phyloP scores from a whole-genome alignment of 2,888 invertebrate species.

The Cosmia trapezina region DNA sequence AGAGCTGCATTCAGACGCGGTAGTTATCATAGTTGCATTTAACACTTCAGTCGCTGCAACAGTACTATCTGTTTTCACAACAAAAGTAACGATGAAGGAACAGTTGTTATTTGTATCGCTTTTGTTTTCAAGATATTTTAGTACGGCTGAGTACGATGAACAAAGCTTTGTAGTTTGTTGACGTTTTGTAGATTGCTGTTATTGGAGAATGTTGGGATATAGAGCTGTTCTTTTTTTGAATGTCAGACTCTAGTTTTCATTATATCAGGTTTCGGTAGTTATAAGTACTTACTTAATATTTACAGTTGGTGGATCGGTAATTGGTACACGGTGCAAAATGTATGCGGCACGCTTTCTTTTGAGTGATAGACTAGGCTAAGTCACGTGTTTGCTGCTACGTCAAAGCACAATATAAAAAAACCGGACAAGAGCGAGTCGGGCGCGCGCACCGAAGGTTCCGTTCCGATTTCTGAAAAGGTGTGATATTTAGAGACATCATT shows the following conservation, averaged over 20 bases:
- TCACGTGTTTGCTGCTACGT: background rate
- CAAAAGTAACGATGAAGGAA: slow-evolving; percentile 25
- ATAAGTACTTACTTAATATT: background rate
- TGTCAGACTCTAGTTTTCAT: background rate
- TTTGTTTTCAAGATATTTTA: slow-evolving; percentile 44
- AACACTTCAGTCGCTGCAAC: slow-evolving; percentile 37
- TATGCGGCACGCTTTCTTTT: background rate
- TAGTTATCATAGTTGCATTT: slow-evolving; percentile 30
- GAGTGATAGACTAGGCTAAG: background rate
- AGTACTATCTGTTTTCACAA: slow-evolving; percentile 35
- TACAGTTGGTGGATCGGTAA: background rate
- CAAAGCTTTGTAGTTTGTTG: slow-evolving; percentile 19
- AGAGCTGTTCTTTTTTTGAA: slow-evolving; percentile 12
- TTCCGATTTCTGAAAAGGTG: too few relatives aligned
- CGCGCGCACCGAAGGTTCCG: too few relatives aligned
- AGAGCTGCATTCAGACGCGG: slow-evolving; percentile 1
- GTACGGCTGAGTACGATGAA: slow-evolving; percentile 1
- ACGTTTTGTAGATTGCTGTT: slow-evolving; percentile 8
- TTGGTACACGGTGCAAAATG: background rate
- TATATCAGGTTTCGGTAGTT: background rate
- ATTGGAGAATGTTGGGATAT: slow-evolving; percentile 3
- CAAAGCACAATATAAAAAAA: too few relatives aligned
- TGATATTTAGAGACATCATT: too few relatives aligned
- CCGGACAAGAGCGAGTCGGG: too few relatives aligned
- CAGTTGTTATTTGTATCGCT: slow-evolving; percentile 29